Base-by-base conservation (phyloP, 1,140 invertebrate species). In the Nasonia giraulti region DNA sequence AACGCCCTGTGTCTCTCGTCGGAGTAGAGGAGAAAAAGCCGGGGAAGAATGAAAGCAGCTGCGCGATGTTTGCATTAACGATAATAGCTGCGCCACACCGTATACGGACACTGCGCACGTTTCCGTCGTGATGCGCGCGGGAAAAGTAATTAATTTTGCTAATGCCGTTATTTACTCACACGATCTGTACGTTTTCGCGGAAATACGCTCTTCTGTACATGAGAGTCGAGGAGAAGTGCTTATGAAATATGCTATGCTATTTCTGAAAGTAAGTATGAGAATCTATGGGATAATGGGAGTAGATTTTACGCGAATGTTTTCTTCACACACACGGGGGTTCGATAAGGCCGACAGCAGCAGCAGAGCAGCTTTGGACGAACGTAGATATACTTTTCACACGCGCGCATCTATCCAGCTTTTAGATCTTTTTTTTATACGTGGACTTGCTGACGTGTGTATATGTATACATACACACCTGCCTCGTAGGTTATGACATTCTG, bases 321-420 rank as follows among this genome's bases (percentile, higher is more conserved):
- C 17, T 62, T n/a, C 6, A 5, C 7, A 7, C 17, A 17, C 17
- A 17, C 55, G 55, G 5, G 10, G 11, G 55, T 62, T 62, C 55
- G 17, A 62, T 27, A 27, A 62, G 55, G 55, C 55, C 55, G 6
- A 62, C 55, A n/a, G 55, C 55, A 62, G 5, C 55, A 62, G 55
- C 55, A 62, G 69, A 77, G 75, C 44, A 77, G 75, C 75, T 77
- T 44, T 77, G 44, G 20, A 47, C 31, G 55, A 33, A 77, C 8
- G 50, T 12, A 27, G 27, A 27, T 27, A 37, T 37, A 37, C 33
- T 4, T 12, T 50, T 75, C 75, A 55, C 75, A n/a, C 44, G 75
- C 75, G 40, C 17, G 17, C 17, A 62, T 62, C 55, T 62, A 62
- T 77, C 23, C 75, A 47, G 75, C 75, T 77, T 74, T 44, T 77